phyloP scores from a whole-genome alignment of 1,140 invertebrate species.

The Philaenus spumarius region DNA sequence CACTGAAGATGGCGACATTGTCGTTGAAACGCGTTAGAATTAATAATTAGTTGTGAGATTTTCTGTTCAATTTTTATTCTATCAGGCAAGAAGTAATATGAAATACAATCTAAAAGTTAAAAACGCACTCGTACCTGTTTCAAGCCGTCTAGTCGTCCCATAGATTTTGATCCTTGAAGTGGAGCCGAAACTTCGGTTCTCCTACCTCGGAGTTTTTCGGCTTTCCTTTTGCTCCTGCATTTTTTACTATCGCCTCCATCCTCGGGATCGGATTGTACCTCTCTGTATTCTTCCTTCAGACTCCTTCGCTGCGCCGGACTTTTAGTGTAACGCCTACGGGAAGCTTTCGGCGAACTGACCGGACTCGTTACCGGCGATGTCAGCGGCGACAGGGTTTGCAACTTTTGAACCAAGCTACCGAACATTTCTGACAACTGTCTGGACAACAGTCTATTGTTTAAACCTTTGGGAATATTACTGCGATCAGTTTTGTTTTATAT shows the following conservation, averaged over 20 bases:
- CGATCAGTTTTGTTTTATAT: too few species aligned
- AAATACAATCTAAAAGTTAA: too few species aligned
- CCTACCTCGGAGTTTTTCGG: constrained; percentile 23
- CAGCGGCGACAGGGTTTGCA: constrained; percentile 27
- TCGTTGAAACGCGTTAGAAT: too few species aligned
- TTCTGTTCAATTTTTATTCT: too few species aligned
- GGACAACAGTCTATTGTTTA: too few species aligned
- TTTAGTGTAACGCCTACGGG: constrained; percentile 8
- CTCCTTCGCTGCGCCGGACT: constrained; percentile 16
- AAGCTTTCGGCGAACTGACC: constrained; percentile 26
- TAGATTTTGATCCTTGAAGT: constrained; percentile 62
- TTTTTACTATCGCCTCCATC: constrained; percentile 24
- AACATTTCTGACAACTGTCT: constrained; percentile 31
- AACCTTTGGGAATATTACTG: too few species aligned
- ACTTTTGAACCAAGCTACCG: constrained; percentile 28
- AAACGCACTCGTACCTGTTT: constrained; percentile 56
- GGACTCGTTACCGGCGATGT: constrained; percentile 27
- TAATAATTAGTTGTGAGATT: too few species aligned
- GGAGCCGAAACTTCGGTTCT: constrained; percentile 37
- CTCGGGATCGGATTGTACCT: constrained; percentile 34
- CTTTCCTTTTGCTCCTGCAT: constrained; percentile 24
- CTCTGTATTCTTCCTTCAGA: constrained; percentile 31
- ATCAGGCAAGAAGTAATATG: too few species aligned
- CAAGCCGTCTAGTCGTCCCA: constrained; percentile 66
- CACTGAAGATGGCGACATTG: too few species aligned